These are phyloP conservation scores for Brachyistius frenatus DNA, from an alignment of 2,113 vertebrate genomes.

Conservation along the genomic window DNA sequence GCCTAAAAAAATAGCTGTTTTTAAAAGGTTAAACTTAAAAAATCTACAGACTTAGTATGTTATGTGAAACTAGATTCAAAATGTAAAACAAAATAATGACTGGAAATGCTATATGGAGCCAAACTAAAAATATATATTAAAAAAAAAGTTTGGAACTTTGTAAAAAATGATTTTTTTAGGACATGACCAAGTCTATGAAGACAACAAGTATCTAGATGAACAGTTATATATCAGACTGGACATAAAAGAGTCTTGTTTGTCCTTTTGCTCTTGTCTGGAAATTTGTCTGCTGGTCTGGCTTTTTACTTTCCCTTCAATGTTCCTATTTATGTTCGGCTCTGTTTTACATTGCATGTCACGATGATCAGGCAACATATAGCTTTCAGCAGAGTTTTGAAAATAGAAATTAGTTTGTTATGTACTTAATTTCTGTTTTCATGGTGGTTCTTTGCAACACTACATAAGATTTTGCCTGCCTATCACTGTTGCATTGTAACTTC, in stretches of 20 bases:
- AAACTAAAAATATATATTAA: too few species aligned
- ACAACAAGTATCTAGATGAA: background rate
- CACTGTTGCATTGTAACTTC: background rate
- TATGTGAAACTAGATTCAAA: too few species aligned
- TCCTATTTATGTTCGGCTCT: constrained; percentile 14
- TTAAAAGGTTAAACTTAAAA: too few species aligned
- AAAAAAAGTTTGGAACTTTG: too few species aligned
- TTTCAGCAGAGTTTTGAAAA: constrained; percentile 23
- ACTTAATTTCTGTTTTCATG: background rate
- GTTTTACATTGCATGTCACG: constrained; percentile 20
- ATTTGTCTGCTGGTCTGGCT: constrained; percentile 11
- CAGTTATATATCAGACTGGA: background rate
- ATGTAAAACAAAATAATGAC: too few species aligned
- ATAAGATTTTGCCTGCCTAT: background rate
- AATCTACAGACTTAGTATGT: too few species aligned
- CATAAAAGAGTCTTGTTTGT: background rate
- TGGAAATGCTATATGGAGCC: too few species aligned
- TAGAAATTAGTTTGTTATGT: constrained; percentile 5
- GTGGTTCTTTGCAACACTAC: background rate
- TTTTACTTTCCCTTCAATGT: constrained; percentile 3
- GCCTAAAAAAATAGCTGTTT: too few species aligned
- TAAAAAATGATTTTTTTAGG: too few species aligned
- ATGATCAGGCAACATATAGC: background rate
- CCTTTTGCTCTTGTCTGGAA: constrained; percentile 2
- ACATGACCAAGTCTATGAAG: background rate